Percentiles rank a stretch among this genome's conserved stretches.
These are phyloP conservation scores for Hetaerina titia DNA, from an alignment of 2,888 invertebrate species.

Conservation along the genomic window DNA sequence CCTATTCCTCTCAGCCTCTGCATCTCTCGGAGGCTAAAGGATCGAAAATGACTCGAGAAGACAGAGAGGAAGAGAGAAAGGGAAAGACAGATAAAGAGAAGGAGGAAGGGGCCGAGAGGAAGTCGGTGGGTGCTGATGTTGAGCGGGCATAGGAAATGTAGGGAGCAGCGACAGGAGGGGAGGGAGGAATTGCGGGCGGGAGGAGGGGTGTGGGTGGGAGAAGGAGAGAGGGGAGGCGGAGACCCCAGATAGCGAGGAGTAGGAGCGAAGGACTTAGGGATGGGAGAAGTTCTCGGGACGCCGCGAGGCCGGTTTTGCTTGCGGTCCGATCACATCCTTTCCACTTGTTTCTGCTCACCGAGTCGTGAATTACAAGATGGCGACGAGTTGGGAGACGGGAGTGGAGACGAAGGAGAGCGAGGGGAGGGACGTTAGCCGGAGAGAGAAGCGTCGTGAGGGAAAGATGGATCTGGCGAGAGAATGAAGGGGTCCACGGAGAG, in stretches of 20 bases:
- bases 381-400: constrained; percentile 67
- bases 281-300: constrained; percentile 71
- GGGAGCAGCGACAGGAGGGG: not conserved
- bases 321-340: constrained; percentile 66
- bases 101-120: not conserved
- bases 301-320: constrained; percentile 69
- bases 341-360: constrained; percentile 70
- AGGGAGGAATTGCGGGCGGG: constrained; percentile 40
- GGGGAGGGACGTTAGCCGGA: not conserved
- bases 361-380: constrained; percentile 70
- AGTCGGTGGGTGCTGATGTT: not conserved
- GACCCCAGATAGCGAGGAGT: constrained; percentile 64
- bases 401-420: not conserved
- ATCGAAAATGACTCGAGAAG: not conserved
- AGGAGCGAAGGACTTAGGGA: constrained; percentile 67
- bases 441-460: constrained; percentile 70
- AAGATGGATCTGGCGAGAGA: constrained; percentile 70
- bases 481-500: constrained; percentile 20
- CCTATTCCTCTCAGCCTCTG: not conserved
- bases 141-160: not conserved
- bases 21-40: not conserved
- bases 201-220: constrained; percentile 70
- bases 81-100: not conserved
- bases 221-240: constrained; percentile 72
- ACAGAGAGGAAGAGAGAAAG: not conserved